Percentiles rank a stretch among this genome's conserved stretches.
phyloP scores from a whole-genome alignment of 2,797 vertebrate species.

The Rhinoraja longicauda region DNA sequence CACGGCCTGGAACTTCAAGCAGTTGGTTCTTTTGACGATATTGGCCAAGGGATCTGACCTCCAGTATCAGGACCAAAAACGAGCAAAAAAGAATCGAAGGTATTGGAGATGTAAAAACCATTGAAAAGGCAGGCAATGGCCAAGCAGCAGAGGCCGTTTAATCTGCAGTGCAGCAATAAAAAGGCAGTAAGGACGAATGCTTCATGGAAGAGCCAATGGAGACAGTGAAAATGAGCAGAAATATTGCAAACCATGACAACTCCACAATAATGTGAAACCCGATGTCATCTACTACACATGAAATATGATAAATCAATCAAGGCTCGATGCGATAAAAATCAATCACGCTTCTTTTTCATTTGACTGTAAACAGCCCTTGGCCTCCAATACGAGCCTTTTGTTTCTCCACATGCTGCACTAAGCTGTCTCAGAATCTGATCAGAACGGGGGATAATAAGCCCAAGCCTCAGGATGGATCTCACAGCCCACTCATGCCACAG shows the following conservation, averaged over 20 bases:
- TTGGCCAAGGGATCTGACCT: background rate
- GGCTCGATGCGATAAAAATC: background rate
- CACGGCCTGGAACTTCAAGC: too few species aligned
- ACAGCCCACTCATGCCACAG: background rate
- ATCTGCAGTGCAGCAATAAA: background rate
- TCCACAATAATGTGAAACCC: background rate
- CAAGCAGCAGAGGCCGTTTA: background rate
- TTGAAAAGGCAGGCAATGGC: background rate
- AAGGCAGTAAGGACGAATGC: background rate
- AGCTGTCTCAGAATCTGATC: background rate
- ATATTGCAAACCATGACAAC: background rate
- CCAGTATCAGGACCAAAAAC: background rate
- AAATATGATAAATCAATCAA: background rate
- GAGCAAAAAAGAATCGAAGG: background rate
- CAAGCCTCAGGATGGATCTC: background rate
- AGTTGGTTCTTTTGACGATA: too few species aligned
- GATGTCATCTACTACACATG: background rate
- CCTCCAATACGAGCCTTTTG: background rate
- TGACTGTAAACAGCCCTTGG: background rate
- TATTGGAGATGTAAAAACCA: background rate
- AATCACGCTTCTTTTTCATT: background rate
- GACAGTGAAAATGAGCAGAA: background rate
- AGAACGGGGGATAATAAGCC: background rate
- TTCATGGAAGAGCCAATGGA: background rate
- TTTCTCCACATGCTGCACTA: background rate